A percentile compares a stretch with the other conserved stretches of the same genome.
These are phyloP conservation scores for Latrodectus geometricus DNA, from an alignment of 1,140 invertebrate genomes.

Conservation along the genomic window DNA sequence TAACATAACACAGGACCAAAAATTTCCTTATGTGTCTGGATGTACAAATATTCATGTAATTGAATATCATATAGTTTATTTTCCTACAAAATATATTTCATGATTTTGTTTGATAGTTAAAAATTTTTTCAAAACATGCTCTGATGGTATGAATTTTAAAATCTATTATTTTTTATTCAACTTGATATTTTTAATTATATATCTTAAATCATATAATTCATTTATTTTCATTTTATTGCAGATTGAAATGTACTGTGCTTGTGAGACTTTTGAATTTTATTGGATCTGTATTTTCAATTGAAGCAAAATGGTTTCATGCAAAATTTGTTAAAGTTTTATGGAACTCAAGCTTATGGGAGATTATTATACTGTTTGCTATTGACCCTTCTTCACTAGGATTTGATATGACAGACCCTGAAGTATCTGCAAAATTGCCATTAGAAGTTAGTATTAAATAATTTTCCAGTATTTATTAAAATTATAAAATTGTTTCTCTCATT, in stretches of 20 bases:
- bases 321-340: constrained; percentile 64
- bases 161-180: background rate
- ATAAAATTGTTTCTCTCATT: too few relatives aligned
- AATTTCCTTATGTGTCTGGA: too few relatives aligned
- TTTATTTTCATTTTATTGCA: constrained; percentile 29
- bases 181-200: background rate
- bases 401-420: constrained; percentile 72
- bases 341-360: constrained; percentile 68
- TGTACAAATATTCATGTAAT: too few relatives aligned
- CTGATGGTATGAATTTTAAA: background rate
- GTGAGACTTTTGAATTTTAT: constrained; percentile 72
- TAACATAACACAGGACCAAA: too few relatives aligned
- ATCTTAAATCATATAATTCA: background rate
- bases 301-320: constrained; percentile 64
- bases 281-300: constrained; percentile 66
- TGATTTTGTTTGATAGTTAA: too few relatives aligned
- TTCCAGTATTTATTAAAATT: background rate
- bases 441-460: constrained; percentile 64
- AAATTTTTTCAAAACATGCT: too few relatives aligned
- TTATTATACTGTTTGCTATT: constrained; percentile 70
- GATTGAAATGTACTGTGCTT: constrained; percentile 68
- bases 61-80: too few relatives aligned
- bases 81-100: too few relatives aligned
- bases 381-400: constrained; percentile 72
- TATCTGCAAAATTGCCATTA: constrained; percentile 70